A percentile compares a stretch with the other conserved stretches of the same genome.
phyloP scores from a whole-genome alignment of 1,140 invertebrate species.

The Archivesica marissinica region DNA sequence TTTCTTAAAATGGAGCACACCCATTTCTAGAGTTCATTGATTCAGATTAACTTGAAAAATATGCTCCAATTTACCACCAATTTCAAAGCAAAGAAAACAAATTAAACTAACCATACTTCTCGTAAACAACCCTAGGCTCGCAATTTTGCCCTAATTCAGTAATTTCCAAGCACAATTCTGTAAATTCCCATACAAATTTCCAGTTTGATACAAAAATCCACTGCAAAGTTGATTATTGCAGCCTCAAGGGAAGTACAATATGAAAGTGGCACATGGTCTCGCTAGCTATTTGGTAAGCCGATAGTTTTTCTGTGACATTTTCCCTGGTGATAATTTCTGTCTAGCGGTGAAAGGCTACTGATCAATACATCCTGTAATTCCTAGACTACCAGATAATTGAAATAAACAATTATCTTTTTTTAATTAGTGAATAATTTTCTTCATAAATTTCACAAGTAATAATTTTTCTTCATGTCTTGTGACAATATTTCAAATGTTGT shows the following conservation, averaged over 20 bases:
- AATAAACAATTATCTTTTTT: slow-evolving; percentile 21
- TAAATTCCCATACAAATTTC: slow-evolving; percentile 27
- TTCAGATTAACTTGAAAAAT: not conserved
- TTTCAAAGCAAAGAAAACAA: slow-evolving; percentile 12
- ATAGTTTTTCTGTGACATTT: slow-evolving; percentile 39
- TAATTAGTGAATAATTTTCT: too few relatives aligned
- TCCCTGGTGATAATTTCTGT: slow-evolving; percentile 15
- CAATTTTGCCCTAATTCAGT: slow-evolving; percentile 37
- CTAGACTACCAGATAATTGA: not conserved
- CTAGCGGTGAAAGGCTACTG: not conserved
- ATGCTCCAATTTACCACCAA: slow-evolving; percentile 22
- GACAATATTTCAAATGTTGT: too few relatives aligned
- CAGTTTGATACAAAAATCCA: not conserved
- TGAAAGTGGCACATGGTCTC: slow-evolving; percentile 4
- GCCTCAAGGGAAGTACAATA: slow-evolving; percentile 18
- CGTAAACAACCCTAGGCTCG: slow-evolving; percentile 3
- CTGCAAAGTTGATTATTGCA: slow-evolving; percentile 9
- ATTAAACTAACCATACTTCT: not conserved
- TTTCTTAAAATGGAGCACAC: not conserved
- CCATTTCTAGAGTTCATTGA: not conserved
- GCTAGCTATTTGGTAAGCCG: too few relatives aligned
- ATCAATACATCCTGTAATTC: not conserved
- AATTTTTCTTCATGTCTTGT: too few relatives aligned
- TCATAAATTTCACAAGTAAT: too few relatives aligned
- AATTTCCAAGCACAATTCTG: slow-evolving; percentile 19